These are phyloP conservation scores for Castor canadensis DNA, from an alignment of 2,113 vertebrate species.

Conservation along the genomic window DNA sequence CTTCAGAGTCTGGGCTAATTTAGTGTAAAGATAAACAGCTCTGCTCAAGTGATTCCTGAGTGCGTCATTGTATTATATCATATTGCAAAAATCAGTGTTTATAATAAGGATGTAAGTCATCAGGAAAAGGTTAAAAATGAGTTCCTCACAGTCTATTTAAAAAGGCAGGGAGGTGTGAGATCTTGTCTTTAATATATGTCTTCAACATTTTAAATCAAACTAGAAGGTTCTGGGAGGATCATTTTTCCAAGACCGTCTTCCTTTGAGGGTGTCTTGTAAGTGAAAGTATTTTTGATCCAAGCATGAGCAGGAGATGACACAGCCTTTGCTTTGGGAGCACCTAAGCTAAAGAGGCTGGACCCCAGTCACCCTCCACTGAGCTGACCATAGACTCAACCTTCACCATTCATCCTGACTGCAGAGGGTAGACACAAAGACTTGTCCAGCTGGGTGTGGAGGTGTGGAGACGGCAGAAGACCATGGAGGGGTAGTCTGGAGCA, in stretches of 20 bases:
- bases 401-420: too few relatives aligned
- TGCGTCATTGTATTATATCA: background rate
- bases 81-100: background rate
- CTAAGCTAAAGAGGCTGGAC: accelerated
- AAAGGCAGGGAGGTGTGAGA: background rate
- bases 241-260: background rate
- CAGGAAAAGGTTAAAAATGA: background rate
- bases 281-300: background rate
- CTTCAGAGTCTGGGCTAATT: background rate
- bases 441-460: too few relatives aligned
- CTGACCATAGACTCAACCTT: too few relatives aligned
- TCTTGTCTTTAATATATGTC: background rate
- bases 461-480: background rate
- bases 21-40: background rate
- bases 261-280: background rate
- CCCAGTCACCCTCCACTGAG: too few relatives aligned
- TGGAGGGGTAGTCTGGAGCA: background rate
- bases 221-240: background rate
- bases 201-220: background rate
- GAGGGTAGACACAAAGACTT: background rate
- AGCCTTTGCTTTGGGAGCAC: background rate
- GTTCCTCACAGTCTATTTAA: background rate
- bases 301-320: background rate
- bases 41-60: background rate
- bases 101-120: background rate